A percentile compares a stretch with the other conserved stretches of the same genome.
These are phyloP conservation scores for Oxycera nigricornis DNA, from an alignment of 2,888 invertebrate species.

Conservation along the genomic window DNA sequence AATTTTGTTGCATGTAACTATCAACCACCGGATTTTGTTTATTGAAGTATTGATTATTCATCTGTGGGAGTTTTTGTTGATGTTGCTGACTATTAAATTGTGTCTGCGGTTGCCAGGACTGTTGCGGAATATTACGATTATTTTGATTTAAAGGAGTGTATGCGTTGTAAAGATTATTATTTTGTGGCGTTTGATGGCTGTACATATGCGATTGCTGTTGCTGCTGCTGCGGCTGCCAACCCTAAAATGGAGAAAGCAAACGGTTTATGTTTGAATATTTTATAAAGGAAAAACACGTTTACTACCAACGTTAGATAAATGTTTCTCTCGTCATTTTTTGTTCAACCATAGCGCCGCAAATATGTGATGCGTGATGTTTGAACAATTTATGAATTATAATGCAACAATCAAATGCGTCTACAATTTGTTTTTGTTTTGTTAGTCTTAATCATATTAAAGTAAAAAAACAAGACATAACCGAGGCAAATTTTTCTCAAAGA, in stretches of 20 bases:
- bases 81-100: constrained; percentile 12
- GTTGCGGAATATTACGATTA: neutral
- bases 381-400: too few species aligned
- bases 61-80: neutral
- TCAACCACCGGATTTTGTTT: constrained; percentile 24
- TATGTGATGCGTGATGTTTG: too few species aligned
- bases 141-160: neutral
- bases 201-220: constrained; percentile 41
- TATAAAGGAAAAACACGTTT: too few species aligned
- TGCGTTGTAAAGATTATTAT: neutral
- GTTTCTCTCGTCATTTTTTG: too few species aligned
- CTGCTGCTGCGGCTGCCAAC: constrained; percentile 40
- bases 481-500: too few species aligned
- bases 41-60: constrained; percentile 31
- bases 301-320: too few species aligned
- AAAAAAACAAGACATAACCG: too few species aligned
- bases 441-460: too few species aligned
- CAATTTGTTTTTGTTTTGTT: too few species aligned
- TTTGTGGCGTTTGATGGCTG: constrained; percentile 30
- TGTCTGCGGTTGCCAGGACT: constrained; percentile 41
- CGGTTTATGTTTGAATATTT: neutral
- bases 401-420: neutral
- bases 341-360: too few species aligned
- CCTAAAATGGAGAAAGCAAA: neutral
- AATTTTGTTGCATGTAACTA: constrained; percentile 13